Base-by-base conservation (phyloP, 1,140 invertebrate species). In the Psix sp. region DNA sequence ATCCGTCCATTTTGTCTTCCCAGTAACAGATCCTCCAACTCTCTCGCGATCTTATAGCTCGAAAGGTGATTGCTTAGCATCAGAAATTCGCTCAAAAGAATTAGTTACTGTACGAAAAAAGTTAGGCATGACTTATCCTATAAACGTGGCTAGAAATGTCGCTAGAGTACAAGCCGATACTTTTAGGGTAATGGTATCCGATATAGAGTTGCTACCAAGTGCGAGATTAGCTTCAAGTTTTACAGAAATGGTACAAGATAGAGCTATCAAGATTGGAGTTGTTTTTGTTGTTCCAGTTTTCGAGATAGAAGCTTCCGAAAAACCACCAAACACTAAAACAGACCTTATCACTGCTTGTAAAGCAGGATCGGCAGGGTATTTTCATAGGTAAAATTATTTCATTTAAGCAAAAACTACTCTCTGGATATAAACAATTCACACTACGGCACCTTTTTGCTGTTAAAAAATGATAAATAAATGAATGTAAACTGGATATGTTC, bases 131-230 rank as follows among this genome's bases (percentile, higher is more conserved):
- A 86, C 89, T 10, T 95, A 94, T 85, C 93, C 93, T 0, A 92
- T 95, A 62, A 94, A 95, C 75, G 91, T 94, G 0, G 92, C 89
- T 1, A 89, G 93, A 73, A 94, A 93, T 70, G 90, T 90, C 1
- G 93, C 93, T 0, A 87, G 92, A 57, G 87, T 85, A 35, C 88
- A 89, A 10, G 89, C 92, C 0, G 82, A 79, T 18, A 92, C 92
- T 6, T 83, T 88, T 48, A 90, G 92, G 78, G 90, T 95, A 45
- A 83, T 95, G 74, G 93, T 94, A 0, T 92, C 91, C 4, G 93
- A 95, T 80, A 91, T 94, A 56, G 93, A 95, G 81, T 86, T 95
- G 48, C 88, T 93, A 40, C 92, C 92, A 0, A 93, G 92, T 74
- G 84, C 89, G 21, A 88, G 88, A 63, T 81, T 93, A 45, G 91